Base-by-base conservation (phyloP, 1,140 invertebrate species). In the Himalopsyche phryganea region DNA sequence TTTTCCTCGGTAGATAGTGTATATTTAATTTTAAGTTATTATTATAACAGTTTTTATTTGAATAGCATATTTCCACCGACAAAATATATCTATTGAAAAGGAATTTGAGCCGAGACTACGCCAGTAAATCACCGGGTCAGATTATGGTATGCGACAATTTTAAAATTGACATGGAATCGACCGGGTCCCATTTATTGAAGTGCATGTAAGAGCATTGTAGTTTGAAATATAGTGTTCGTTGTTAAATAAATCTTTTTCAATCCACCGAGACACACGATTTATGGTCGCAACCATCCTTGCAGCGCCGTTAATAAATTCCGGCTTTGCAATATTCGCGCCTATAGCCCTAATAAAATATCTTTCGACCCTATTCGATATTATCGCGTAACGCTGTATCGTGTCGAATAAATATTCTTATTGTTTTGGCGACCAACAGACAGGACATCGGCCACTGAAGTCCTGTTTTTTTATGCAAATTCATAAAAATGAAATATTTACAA, bases 291-390 rank as follows among this genome's bases (percentile, higher is more conserved):
- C 52, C 28, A 50, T 51, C 50, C 48, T 61, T 57, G 49, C 42
- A 44, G 41, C 53, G 44, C 41, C 44, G 60, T 61, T 61, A 45
- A 61, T 61, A 61, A 61, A 61, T 61, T 52, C 36, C 40, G 14
- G 49, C 19, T 47, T 47, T 44, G 47, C 60, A 61, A 61, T 61
- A 56, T 55, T 57, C 44, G 53, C 41, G 60, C 60, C 60, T 57
- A 57, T 45, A 42, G 36, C 60, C 53, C 41, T 36, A 56, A 61
- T 61, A 61, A 61, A 56, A 19, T 56, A 57, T 52, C 47, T 53
- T 35, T 41, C 17, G 49, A 36, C 49, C 41, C 23, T n/a, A 42
- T 20, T 17, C 49, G 53, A 61, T 61, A 61, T 15, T 57, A 61
- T 51, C 50, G 49, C 54, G 10, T 28, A 28, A 40, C 38, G n/a